Evolutionary conservation across 1,140 invertebrate genomes (phyloP).

Genomic region (Drosophila serrata): DNA sequence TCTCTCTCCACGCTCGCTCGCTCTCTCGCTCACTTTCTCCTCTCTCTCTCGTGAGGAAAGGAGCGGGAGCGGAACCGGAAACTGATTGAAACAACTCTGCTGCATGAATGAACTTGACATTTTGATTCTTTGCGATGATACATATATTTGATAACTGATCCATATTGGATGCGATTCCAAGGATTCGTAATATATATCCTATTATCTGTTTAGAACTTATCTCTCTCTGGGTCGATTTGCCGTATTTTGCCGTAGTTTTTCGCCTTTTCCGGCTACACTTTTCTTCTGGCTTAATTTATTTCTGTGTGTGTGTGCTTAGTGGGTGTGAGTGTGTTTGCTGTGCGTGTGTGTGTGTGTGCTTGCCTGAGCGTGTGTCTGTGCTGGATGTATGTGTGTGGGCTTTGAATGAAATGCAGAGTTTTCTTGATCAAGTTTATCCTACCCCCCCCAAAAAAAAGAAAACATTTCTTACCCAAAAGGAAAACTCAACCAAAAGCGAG

Average conservation of each 20-base stretch:
- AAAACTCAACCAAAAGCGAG: constrained; percentile 33
- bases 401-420: constrained; percentile 65
- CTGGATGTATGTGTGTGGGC: background rate
- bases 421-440: constrained; percentile 73
- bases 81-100: constrained; percentile 82
- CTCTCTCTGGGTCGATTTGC: background rate
- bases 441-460: constrained; percentile 15
- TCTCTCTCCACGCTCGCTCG: background rate
- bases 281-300: constrained; percentile 24
- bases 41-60: background rate
- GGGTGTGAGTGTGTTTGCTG: constrained; percentile 17
- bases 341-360: constrained; percentile 22
- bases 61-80: constrained; percentile 33
- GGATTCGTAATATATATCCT: constrained; percentile 17
- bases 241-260: constrained; percentile 18
- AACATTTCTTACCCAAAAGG: constrained; percentile 11
- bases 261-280: constrained; percentile 13
- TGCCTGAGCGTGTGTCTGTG: constrained; percentile 30
- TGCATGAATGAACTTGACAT: constrained; percentile 50
- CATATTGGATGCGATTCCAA: constrained; percentile 19
- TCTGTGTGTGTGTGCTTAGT: background rate
- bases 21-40: constrained; percentile 8
- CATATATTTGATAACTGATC: constrained; percentile 10
- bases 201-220: constrained; percentile 22
- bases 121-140: constrained; percentile 30